Percentiles rank a stretch among this genome's conserved stretches.
phyloP scores from a whole-genome alignment of 2,888 invertebrate genomes.

The Sabatieria punctata region DNA sequence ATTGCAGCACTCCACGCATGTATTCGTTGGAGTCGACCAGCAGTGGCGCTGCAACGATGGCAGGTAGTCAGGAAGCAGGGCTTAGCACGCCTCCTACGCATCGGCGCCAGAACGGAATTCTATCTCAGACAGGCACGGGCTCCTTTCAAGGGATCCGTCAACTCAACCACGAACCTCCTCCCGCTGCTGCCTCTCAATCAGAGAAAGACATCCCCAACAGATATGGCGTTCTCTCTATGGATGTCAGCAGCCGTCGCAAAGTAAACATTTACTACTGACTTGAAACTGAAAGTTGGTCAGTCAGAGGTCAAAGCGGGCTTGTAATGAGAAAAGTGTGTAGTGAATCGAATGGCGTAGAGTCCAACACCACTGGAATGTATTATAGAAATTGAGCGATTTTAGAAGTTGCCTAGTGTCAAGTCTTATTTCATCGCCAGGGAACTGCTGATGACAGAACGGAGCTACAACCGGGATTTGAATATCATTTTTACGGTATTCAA shows the following conservation, averaged over 20 bases:
- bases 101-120: no score
- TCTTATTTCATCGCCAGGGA: slow-evolving; percentile 68
- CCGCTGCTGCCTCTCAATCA: background rate
- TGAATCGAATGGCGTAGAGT: background rate
- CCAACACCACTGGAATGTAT: no score
- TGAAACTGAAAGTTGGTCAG: no score
- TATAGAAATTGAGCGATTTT: no score
- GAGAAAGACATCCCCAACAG: background rate
- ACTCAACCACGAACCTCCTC: background rate
- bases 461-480: slow-evolving; percentile 81
- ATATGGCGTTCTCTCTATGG: slow-evolving; percentile 5
- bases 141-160: background rate
- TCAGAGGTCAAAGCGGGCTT: no score
- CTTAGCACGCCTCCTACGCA: background rate
- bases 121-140: no score
- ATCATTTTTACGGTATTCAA: slow-evolving; percentile 61
- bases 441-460: slow-evolving; percentile 81
- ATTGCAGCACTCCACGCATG: background rate
- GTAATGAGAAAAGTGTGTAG: background rate
- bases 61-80: background rate
- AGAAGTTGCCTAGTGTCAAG: slow-evolving; percentile 50
- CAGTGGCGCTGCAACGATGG: slow-evolving; percentile 1
- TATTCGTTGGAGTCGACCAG: background rate
- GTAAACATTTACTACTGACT: no score
- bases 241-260: no score